These are phyloP conservation scores for Lochmaea crataegi DNA, from an alignment of 2,888 invertebrate genomes.

Conservation along the genomic window DNA sequence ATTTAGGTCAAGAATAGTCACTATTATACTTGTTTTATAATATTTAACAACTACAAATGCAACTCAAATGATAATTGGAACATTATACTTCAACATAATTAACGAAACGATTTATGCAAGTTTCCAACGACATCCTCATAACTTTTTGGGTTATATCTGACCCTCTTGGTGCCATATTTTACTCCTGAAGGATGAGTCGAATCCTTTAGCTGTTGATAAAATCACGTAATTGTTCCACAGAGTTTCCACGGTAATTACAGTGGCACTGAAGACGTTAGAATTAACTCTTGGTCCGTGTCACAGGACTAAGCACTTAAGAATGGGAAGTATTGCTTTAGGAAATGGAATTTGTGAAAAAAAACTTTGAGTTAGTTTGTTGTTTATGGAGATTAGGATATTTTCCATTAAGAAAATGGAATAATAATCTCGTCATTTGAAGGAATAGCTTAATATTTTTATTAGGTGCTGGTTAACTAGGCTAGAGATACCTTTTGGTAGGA, in stretches of 20 bases:
- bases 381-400: neutral
- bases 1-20: too few species aligned
- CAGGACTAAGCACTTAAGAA: conserved; percentile 8
- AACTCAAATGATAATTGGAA: too few species aligned
- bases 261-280: conserved; percentile 27
- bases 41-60: too few species aligned
- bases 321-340: conserved; percentile 3
- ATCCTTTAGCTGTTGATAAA: conserved; percentile 35
- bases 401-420: neutral
- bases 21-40: too few species aligned
- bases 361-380: neutral
- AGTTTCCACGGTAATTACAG: conserved; percentile 31
- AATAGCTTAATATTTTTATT: too few species aligned
- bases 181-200: conserved; percentile 35
- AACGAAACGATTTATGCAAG: conserved; percentile 16
- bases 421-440: neutral
- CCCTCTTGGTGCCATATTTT: conserved; percentile 28
- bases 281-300: conserved; percentile 20
- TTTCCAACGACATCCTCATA: conserved; percentile 16
- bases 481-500: too few species aligned
- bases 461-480: too few species aligned
- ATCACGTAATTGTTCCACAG: conserved; percentile 35
- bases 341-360: neutral
- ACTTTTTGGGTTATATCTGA: conserved; percentile 15
- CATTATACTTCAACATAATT: too few species aligned